Percentiles rank a stretch among this genome's conserved stretches.
Evolutionary conservation across 2,797 vertebrate species (phyloP).

Genomic region (Luscinia luscinia): DNA sequence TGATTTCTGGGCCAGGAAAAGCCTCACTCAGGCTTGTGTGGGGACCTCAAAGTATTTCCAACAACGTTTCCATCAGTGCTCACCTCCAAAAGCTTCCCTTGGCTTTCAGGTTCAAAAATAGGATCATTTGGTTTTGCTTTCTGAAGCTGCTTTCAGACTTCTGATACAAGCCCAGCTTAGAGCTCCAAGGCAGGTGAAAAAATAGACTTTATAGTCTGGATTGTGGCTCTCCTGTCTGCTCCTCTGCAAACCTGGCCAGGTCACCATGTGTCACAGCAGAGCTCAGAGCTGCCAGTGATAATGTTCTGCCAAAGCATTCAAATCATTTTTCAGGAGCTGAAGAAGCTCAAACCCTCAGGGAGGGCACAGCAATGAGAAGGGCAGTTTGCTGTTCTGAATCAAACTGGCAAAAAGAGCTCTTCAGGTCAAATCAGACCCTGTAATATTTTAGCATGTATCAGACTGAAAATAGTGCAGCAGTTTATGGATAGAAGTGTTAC

Average conservation of each 20-base stretch:
- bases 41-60: background rate
- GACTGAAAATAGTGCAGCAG: background rate
- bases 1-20: background rate
- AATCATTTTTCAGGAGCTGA: background rate
- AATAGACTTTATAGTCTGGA: background rate
- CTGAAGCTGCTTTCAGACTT: background rate
- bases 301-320: background rate
- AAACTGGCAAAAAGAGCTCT: background rate
- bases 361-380: background rate
- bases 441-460: background rate
- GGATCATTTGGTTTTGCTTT: background rate
- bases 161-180: background rate
- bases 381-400: background rate
- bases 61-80: background rate
- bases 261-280: background rate
- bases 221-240: background rate
- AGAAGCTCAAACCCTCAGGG: background rate
- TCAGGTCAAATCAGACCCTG: background rate
- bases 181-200: background rate
- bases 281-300: background rate
- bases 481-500: background rate
- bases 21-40: background rate
- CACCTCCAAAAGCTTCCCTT: background rate
- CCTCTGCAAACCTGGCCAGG: background rate
- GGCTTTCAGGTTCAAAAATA: background rate